Percentiles rank a stretch among this genome's conserved stretches.
Evolutionary conservation across 2,797 vertebrate genomes (phyloP).

Genomic region (Serranus cabrilla): DNA sequence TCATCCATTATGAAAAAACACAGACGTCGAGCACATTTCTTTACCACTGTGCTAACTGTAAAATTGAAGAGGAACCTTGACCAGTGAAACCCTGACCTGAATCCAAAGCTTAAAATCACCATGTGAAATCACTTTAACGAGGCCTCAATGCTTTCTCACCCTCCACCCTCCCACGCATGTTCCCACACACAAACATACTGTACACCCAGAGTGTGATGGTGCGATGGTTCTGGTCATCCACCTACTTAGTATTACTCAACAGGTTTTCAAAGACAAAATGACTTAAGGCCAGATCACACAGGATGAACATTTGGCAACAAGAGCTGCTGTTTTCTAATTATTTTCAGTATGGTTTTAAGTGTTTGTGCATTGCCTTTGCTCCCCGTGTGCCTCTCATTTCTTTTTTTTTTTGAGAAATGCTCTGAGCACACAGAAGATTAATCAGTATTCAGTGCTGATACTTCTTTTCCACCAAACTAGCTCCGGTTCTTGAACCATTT

Average conservation of each 20-base stretch:
- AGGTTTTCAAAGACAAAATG: slow-evolving; percentile 24
- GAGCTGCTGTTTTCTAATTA: slow-evolving; percentile 21
- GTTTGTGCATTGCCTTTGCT: not conserved
- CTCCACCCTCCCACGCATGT: not conserved
- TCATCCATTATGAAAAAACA: not conserved
- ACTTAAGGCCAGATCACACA: slow-evolving; percentile 22
- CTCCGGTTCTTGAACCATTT: too few relatives aligned
- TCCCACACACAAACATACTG: not conserved
- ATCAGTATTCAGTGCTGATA: not conserved
- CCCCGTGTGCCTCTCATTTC: not conserved
- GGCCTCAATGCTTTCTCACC: slow-evolving; percentile 20
- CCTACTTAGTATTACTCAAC: slow-evolving; percentile 38
- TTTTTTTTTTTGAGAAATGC: not conserved
- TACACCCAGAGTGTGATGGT: slow-evolving; percentile 1
- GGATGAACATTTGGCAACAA: slow-evolving; percentile 15
- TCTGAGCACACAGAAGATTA: not conserved
- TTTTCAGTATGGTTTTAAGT: slow-evolving; percentile 10
- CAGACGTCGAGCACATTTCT: not conserved
- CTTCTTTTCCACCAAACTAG: too few relatives aligned
- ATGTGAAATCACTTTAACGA: slow-evolving; percentile 35
- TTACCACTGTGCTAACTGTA: not conserved
- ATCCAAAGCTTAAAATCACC: slow-evolving; percentile 28
- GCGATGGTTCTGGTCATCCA: slow-evolving; percentile 27
- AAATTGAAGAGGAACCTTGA: slow-evolving; percentile 9
- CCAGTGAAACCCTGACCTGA: slow-evolving; percentile 14